phyloP scores from a whole-genome alignment of 2,888 invertebrate species.

The Drosophila longiperda region DNA sequence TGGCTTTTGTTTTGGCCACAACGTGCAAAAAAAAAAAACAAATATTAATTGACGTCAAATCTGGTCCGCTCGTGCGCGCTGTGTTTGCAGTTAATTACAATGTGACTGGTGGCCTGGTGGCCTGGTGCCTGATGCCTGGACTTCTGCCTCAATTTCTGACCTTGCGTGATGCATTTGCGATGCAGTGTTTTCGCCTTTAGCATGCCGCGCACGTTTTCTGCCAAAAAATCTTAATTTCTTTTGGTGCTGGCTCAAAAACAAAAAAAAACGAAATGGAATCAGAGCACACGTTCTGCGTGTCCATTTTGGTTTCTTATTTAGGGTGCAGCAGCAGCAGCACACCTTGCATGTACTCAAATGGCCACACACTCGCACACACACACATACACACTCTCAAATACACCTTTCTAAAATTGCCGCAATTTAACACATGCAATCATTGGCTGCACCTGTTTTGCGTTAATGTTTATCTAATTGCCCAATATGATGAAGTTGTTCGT shows the following conservation, averaged over 20 bases:
- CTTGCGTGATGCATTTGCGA: constrained; percentile 71
- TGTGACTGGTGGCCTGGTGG: constrained; percentile 31
- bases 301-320: constrained; percentile 51
- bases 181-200: constrained; percentile 45
- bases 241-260: constrained; percentile 35
- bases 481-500: neutral
- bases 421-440: constrained; percentile 43
- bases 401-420: neutral
- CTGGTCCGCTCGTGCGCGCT: constrained; percentile 36
- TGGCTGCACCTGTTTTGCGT: constrained; percentile 73
- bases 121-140: constrained; percentile 1
- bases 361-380: neutral
- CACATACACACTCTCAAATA: neutral
- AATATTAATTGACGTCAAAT: constrained; percentile 70
- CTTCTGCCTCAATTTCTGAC: constrained; percentile 46
- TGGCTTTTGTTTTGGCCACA: constrained; percentile 47
- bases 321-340: constrained; percentile 56
- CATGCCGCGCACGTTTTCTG: constrained; percentile 68
- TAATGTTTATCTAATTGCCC: constrained; percentile 50
- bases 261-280: neutral
- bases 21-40: constrained; percentile 38
- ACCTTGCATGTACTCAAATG: constrained; percentile 22
- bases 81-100: constrained; percentile 74
- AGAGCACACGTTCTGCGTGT: constrained; percentile 61
- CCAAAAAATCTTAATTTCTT: constrained; percentile 78